phyloP scores from a whole-genome alignment of 2,797 vertebrate species.

The Molossus molossus region DNA sequence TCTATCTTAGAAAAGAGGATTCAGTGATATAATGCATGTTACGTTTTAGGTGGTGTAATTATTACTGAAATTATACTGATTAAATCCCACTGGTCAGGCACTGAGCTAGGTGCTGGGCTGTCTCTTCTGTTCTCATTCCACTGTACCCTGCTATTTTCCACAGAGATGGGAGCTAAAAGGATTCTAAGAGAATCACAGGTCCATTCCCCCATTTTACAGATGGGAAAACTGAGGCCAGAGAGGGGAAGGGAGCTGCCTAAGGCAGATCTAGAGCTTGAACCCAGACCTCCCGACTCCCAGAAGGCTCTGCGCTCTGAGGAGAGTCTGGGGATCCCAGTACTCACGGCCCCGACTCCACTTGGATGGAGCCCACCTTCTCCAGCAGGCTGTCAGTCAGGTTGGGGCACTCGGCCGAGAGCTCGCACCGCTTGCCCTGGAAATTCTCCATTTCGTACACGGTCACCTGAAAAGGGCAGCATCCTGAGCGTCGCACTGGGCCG shows the following conservation, averaged over 20 bases:
- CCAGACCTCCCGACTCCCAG: not conserved
- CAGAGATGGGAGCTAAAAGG: not conserved
- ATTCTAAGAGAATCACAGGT: not conserved
- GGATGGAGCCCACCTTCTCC: slow-evolving; percentile 95
- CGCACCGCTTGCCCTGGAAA: slow-evolving; percentile 93
- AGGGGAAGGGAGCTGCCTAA: not conserved
- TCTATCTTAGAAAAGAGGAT: not conserved
- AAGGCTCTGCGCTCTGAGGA: not conserved
- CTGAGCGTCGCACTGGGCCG: not conserved
- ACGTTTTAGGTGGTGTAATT: not conserved
- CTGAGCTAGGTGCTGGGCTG: too few species aligned
- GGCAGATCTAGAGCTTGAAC: not conserved
- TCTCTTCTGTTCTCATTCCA: not conserved
- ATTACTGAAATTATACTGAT: not conserved
- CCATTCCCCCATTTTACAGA: not conserved
- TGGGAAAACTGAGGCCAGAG: slow-evolving; percentile 36
- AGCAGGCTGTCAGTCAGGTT: slow-evolving; percentile 93
- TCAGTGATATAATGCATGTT: not conserved
- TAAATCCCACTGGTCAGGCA: not conserved
- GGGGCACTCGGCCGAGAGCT: slow-evolving; percentile 93
- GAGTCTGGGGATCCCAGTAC: slow-evolving; percentile 79
- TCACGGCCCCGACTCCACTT: slow-evolving; percentile 96
- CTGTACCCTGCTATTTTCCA: not conserved
- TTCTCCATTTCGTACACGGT: slow-evolving; percentile 95
- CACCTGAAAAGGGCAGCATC: slow-evolving; percentile 88